phyloP scores from a whole-genome alignment of 2,888 invertebrate genomes.

The Agriopis leucophaearia region DNA sequence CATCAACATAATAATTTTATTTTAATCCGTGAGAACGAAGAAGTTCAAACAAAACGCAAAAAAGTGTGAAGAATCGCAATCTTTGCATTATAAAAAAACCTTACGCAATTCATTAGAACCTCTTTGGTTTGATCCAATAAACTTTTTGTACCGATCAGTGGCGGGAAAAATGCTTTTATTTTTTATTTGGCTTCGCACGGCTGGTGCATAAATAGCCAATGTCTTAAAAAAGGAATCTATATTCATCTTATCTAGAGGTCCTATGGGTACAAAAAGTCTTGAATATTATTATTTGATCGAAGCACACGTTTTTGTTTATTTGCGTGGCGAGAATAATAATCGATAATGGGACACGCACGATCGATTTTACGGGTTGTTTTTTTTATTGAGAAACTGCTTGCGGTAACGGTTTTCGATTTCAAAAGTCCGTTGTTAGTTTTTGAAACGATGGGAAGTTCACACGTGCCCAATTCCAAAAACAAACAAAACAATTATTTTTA shows the following conservation, averaged over 20 bases:
- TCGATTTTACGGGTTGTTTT: slow-evolving; percentile 37
- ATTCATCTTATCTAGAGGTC: too few species aligned
- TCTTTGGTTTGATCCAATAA: slow-evolving; percentile 8
- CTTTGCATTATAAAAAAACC: slow-evolving; percentile 14
- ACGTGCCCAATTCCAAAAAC: slow-evolving; percentile 3
- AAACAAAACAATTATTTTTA: background rate
- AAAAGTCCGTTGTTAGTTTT: slow-evolving; percentile 31
- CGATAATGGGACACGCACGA: slow-evolving; percentile 48
- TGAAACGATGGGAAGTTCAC: slow-evolving; percentile 23
- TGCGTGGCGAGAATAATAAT: slow-evolving; percentile 39
- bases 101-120: slow-evolving; percentile 14
- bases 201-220: background rate
- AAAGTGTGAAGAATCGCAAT: slow-evolving; percentile 27
- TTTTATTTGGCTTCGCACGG: background rate
- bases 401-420: slow-evolving; percentile 25
- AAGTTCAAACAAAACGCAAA: slow-evolving; percentile 22
- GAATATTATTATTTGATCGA: slow-evolving; percentile 17
- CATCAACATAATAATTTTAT: slow-evolving; percentile 28
- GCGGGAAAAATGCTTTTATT: slow-evolving; percentile 1
- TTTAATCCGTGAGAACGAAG: slow-evolving; percentile 21
- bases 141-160: background rate
- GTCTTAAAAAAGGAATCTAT: background rate
- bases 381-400: slow-evolving; percentile 21
- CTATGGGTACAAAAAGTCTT: slow-evolving; percentile 5
- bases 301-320: slow-evolving; percentile 49